phyloP scores from a whole-genome alignment of 2,888 invertebrate genomes.

The Phytoseiulus persimilis region DNA sequence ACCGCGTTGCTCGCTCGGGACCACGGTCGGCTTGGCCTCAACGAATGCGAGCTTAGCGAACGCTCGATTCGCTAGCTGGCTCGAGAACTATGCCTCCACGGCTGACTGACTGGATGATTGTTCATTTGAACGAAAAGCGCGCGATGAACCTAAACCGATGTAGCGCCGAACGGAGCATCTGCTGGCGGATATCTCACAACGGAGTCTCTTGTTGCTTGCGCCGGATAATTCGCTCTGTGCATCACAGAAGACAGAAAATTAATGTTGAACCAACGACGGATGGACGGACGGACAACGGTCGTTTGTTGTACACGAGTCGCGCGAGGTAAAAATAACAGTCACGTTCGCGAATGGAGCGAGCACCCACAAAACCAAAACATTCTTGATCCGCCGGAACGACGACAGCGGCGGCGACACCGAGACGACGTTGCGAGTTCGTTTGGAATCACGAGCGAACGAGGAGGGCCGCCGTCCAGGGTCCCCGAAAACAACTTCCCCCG shows the following conservation, averaged over 20 bases:
- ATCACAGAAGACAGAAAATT: conserved; percentile 5
- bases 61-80: no score
- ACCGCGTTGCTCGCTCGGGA: background rate
- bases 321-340: background rate
- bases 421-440: background rate
- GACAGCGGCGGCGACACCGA: background rate
- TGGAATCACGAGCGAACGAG: background rate
- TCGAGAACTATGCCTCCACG: background rate
- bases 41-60: background rate
- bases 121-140: background rate
- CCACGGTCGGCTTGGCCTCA: background rate
- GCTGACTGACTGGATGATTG: background rate
- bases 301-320: background rate
- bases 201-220: background rate
- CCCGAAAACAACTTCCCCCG: no score
- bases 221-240: background rate
- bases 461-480: no score
- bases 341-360: background rate
- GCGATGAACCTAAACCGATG: background rate
- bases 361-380: background rate
- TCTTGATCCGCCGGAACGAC: background rate
- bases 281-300: background rate
- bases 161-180: background rate
- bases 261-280: background rate
- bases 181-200: background rate